Evolutionary conservation across 2,888 invertebrate genomes (phyloP).

Genomic region (Pteria penguin): DNA sequence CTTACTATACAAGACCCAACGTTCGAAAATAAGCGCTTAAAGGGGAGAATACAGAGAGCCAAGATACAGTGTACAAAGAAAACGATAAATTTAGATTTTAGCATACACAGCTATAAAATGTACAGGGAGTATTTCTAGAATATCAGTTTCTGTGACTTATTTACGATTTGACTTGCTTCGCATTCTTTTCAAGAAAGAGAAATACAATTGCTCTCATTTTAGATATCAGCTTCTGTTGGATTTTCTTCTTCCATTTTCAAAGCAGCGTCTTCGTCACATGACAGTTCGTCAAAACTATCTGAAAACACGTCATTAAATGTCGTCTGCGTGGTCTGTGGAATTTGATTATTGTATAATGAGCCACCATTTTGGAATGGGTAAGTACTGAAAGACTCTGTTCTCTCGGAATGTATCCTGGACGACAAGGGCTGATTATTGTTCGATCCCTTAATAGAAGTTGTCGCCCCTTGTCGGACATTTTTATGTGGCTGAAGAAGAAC

Average conservation of each 20-base stretch:
- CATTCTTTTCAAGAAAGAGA: too few relatives aligned
- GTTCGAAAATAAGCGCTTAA: too few relatives aligned
- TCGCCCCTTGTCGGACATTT: conserved; percentile 84
- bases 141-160: too few relatives aligned
- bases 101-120: too few relatives aligned
- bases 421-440: conserved; percentile 45
- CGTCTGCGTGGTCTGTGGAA: conserved; percentile 49
- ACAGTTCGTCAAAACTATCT: conserved; percentile 66
- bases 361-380: conserved; percentile 44
- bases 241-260: conserved; percentile 20
- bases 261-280: conserved; percentile 62
- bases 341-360: conserved; percentile 8
- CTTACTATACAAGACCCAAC: too few relatives aligned
- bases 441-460: conserved; percentile 79
- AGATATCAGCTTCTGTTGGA: conserved; percentile 1
- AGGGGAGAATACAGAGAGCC: too few relatives aligned
- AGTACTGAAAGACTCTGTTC: conserved; percentile 39
- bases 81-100: too few relatives aligned
- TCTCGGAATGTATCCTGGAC: conserved; percentile 17
- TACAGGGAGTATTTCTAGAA: too few relatives aligned
- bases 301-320: conserved; percentile 63
- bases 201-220: too few relatives aligned
- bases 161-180: too few relatives aligned
- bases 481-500: conserved; percentile 88
- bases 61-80: too few relatives aligned